Evolutionary conservation across 1,140 invertebrate species (phyloP), one percentile per base, ranked within the genome.

Genomic region (Heliconius hermathena): DNA sequence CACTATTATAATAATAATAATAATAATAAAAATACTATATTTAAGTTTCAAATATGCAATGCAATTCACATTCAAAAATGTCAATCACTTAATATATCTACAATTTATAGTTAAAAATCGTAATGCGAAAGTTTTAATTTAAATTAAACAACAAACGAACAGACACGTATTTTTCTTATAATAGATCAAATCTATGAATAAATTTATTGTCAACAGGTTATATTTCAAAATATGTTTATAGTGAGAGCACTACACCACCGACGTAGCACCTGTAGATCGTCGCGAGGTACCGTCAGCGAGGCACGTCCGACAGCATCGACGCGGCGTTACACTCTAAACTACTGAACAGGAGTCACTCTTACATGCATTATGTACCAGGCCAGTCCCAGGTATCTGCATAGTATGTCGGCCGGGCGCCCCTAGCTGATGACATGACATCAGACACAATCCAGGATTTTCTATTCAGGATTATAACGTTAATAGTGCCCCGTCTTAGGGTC

Each of bases 231-330:
- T 72, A 20, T 73, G 16, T 57, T 26, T 29, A 54, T 36, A 70
- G 8, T 20, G 22, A 18, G 22, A 66, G 26, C 22, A 66, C 22
- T 29, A 11, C 60, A 66, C n/a, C 26, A 13, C n/a, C 70, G 16
- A 81, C 74, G 57, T 74, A 78, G 79, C 76, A 83, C 82, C 76
- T 80, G 81, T 82, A 80, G 82, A 79, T 79, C 74, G 66, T 46
- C 71, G 18, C 70, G 60, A 46, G 73, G 18, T 77, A 16, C n/a
- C 54, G 26, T 11, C 75, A 60, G 71, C 22, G 70, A 77, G 77
- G 71, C 46, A 76, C 82, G 79, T 81, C 79, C 77, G 75, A 57
- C 60, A 41, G 57, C 75, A 26, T 76, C 82, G 77, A 26, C 79
- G 77, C 38, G 18, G 16, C 71, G 74, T 41, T 81, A 36, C 82